Evolutionary conservation across 2,113 vertebrate species (phyloP).

Genomic region (Gracilinanus agilis): DNA sequence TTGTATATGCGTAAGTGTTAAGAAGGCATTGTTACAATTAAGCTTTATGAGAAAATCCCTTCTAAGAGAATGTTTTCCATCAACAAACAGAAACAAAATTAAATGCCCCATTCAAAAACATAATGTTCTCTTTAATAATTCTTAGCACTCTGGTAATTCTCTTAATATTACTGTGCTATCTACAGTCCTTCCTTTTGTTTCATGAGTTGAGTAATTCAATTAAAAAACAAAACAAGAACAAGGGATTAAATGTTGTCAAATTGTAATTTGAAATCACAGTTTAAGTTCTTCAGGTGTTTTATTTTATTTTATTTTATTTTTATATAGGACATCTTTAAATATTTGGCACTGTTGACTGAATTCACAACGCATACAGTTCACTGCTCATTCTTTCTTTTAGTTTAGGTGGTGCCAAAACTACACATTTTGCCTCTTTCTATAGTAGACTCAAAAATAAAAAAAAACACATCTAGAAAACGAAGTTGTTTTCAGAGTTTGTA

Average conservation of each 20-base stretch:
- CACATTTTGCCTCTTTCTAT: background rate
- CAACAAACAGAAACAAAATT: constrained; percentile 72
- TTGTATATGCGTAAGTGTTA: constrained; percentile 63
- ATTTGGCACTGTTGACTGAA: constrained; percentile 46
- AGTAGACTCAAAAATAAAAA: constrained; percentile 32
- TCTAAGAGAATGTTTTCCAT: constrained; percentile 73
- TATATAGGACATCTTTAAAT: constrained; percentile 70
- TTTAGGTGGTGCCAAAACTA: background rate
- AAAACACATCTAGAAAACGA: background rate
- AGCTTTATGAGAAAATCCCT: constrained; percentile 74
- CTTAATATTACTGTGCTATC: constrained; percentile 68
- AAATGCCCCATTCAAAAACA: constrained; percentile 78
- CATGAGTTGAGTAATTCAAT: constrained; percentile 83
- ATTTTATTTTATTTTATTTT: background rate
- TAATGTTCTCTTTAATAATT: constrained; percentile 75
- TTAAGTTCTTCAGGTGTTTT: constrained; percentile 75
- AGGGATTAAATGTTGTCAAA: constrained; percentile 81
- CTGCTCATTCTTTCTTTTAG: constrained; percentile 7
- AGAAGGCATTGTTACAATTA: constrained; percentile 70
- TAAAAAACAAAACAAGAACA: constrained; percentile 82
- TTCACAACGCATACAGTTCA: constrained; percentile 71
- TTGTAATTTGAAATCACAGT: constrained; percentile 73
- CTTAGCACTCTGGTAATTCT: constrained; percentile 67
- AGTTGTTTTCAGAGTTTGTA: background rate
- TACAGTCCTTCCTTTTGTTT: constrained; percentile 79